Conservation (phyloP, 2,797 vertebrate genomes). For the Jordanella pulchra region DNA sequence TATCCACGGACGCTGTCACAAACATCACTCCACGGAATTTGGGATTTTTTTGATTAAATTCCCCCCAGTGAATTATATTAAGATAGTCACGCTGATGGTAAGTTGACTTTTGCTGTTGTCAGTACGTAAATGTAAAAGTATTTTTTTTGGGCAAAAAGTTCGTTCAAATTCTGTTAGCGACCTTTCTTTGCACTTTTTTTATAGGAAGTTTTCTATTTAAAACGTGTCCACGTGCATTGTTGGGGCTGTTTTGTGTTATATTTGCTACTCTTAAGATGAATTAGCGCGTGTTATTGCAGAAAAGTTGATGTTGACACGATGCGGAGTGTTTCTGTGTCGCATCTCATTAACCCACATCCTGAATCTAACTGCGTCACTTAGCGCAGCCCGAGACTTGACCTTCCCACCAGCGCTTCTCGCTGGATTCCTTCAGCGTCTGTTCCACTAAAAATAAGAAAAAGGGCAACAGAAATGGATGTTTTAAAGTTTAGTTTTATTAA, state of each 20-base stretch:
- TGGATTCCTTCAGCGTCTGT: background rate
- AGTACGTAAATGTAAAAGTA: background rate
- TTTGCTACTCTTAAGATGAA: background rate
- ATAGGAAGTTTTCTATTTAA: background rate
- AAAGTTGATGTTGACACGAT: slow-evolving; percentile 9
- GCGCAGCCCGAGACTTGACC: slow-evolving; percentile 7
- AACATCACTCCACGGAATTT: background rate
- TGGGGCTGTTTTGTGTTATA: too few species aligned
- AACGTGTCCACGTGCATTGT: background rate
- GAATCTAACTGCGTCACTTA: slow-evolving; percentile 55
- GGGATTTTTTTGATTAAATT: background rate
- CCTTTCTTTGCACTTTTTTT: background rate
- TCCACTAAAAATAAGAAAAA: too few species aligned
- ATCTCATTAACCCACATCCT: slow-evolving; percentile 71
- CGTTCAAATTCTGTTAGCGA: background rate
- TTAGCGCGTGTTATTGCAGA: background rate
- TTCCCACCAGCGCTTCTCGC: background rate
- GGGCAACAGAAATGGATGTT: too few species aligned
- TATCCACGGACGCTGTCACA: slow-evolving; percentile 22
- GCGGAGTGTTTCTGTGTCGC: slow-evolving; percentile 44
- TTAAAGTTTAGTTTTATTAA: background rate
- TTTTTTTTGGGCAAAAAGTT: background rate
- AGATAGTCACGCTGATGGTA: slow-evolving; percentile 55
- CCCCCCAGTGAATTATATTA: background rate
- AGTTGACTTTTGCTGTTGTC: slow-evolving; percentile 5